Evolutionary conservation across 30 jellyfish, hydroid and myxozoan species (phyloP).

Genomic region (Phacellophora camtschatica): DNA sequence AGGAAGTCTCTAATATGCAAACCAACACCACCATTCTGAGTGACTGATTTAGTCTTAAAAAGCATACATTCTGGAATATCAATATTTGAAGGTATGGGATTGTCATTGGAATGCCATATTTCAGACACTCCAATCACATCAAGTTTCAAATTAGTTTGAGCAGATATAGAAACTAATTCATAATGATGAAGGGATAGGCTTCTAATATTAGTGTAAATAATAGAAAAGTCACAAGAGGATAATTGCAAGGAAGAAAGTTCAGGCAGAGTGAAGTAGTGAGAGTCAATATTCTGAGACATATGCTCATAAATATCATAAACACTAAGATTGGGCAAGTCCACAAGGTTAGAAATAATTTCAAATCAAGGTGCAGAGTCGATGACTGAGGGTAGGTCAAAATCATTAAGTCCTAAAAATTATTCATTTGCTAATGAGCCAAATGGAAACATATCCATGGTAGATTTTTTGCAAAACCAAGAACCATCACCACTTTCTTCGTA

Average conservation of each 20-base stretch:
- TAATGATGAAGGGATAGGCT: constrained; percentile 54
- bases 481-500: constrained; percentile 11
- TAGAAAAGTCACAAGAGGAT: constrained; percentile 42
- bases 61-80: too few relatives aligned
- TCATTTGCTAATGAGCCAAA: constrained; percentile 50
- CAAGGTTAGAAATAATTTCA: constrained; percentile 25
- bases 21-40: too few relatives aligned
- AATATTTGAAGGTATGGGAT: too few relatives aligned
- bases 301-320: constrained; percentile 48
- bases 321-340: constrained; percentile 47
- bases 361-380: constrained; percentile 20
- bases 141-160: constrained; percentile 27
- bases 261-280: constrained; percentile 48
- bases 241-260: constrained; percentile 36
- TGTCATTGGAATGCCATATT: constrained; percentile 36
- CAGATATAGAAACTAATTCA: constrained; percentile 48
- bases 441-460: constrained; percentile 39
- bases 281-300: constrained; percentile 47
- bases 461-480: constrained; percentile 32
- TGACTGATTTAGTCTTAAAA: too few relatives aligned
- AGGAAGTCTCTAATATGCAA: constrained; percentile 8
- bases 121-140: too few relatives aligned
- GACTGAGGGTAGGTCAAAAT: constrained; percentile 45
- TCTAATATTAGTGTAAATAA: constrained; percentile 39
- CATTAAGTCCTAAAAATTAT: not conserved